These are phyloP conservation scores for Forbesichthys papilliferus DNA, from an alignment of 2,113 vertebrate species.

Conservation along the genomic window DNA sequence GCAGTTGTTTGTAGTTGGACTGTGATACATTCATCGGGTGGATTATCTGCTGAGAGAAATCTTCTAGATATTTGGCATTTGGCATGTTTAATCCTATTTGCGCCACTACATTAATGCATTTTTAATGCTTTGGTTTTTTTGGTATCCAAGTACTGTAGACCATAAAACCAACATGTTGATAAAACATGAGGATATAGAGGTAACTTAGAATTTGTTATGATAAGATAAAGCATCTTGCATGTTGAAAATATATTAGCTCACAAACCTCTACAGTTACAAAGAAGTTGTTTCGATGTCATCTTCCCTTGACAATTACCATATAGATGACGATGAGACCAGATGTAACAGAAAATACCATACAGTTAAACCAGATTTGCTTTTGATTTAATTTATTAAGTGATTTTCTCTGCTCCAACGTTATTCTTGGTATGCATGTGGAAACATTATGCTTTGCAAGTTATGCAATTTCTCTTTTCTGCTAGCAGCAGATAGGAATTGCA, in stretches of 20 bases:
- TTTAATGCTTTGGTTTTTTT: constrained; percentile 81
- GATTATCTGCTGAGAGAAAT: constrained; percentile 79
- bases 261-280: background rate
- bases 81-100: constrained; percentile 88
- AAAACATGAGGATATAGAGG: constrained; percentile 77
- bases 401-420: constrained; percentile 6
- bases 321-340: background rate
- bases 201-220: constrained; percentile 60
- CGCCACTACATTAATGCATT: constrained; percentile 83
- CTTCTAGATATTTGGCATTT: constrained; percentile 79
- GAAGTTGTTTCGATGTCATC: background rate
- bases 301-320: too few species aligned
- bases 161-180: constrained; percentile 40
- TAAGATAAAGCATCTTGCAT: constrained; percentile 60
- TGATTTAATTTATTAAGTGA: constrained; percentile 14
- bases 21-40: constrained; percentile 68
- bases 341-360: background rate
- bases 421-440: constrained; percentile 14
- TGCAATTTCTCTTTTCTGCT: background rate
- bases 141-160: constrained; percentile 65
- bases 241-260: constrained; percentile 1
- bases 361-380: background rate
- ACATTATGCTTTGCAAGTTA: constrained; percentile 7
- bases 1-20: constrained; percentile 52
- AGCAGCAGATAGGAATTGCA: background rate